Conservation (phyloP, 1,140 invertebrate species). For the Drosophila virilis region DNA sequence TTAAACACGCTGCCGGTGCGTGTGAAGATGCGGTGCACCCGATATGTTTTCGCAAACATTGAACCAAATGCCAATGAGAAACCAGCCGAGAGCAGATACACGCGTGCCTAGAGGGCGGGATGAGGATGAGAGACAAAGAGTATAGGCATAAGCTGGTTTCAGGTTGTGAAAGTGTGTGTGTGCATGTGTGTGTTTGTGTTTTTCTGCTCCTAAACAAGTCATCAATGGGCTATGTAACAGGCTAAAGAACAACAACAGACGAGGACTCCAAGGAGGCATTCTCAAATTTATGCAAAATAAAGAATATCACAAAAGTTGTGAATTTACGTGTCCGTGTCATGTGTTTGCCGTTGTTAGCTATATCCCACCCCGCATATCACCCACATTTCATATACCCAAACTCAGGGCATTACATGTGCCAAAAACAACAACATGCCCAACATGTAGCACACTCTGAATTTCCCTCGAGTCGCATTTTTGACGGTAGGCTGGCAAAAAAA, state of each 20-base stretch:
- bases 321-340: slow-evolving; percentile 60
- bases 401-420: slow-evolving; percentile 29
- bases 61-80: slow-evolving; percentile 95
- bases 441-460: slow-evolving; percentile 56
- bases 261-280: slow-evolving; percentile 19
- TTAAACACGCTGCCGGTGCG: slow-evolving; percentile 87
- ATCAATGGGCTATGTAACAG: slow-evolving; percentile 59
- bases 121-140: background rate
- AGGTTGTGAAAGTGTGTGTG: slow-evolving; percentile 21
- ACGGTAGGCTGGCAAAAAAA: slow-evolving; percentile 4
- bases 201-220: slow-evolving; percentile 59
- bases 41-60: slow-evolving; percentile 95
- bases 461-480: slow-evolving; percentile 69
- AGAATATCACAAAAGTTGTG: slow-evolving; percentile 74
- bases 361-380: background rate
- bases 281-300: slow-evolving; percentile 78
- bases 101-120: slow-evolving; percentile 88
- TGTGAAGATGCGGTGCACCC: slow-evolving; percentile 94
- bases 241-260: slow-evolving; percentile 1
- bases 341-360: slow-evolving; percentile 56
- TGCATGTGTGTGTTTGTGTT: slow-evolving; percentile 8
- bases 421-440: slow-evolving; percentile 36
- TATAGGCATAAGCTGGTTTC: slow-evolving; percentile 15
- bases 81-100: slow-evolving; percentile 93
- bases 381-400: no score